phyloP scores from a whole-genome alignment of 2,888 invertebrate species.

The Polydrusus pterygomalis region DNA sequence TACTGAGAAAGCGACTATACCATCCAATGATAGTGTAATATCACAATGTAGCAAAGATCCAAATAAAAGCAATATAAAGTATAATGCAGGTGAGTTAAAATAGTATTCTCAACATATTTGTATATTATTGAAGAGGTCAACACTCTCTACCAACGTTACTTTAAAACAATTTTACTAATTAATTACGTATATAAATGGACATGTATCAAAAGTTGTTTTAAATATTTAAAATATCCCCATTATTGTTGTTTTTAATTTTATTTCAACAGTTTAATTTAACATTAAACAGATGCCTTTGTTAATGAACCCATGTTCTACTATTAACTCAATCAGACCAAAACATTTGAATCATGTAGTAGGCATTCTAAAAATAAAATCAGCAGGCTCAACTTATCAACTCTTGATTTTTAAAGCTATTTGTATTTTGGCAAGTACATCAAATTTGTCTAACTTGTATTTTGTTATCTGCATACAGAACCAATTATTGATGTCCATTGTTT shows the following conservation, averaged over 20 bases:
- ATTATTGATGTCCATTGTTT: too few species aligned
- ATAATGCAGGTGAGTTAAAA: slow-evolving; percentile 59
- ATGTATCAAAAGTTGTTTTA: too few species aligned
- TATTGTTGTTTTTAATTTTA: slow-evolving; percentile 1
- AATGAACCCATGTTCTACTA: slow-evolving; percentile 23
- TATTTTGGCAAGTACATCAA: neutral
- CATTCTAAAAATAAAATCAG: slow-evolving; percentile 29
- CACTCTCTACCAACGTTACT: neutral
- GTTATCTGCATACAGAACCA: neutral
- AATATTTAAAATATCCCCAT: too few species aligned
- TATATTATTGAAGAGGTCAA: too few species aligned
- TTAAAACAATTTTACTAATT: neutral
- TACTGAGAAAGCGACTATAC: slow-evolving; percentile 55
- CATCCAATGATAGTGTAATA: slow-evolving; percentile 64
- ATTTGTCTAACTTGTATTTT: neutral
- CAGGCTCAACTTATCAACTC: neutral
- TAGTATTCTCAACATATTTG: too few species aligned
- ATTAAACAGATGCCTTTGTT: slow-evolving; percentile 27
- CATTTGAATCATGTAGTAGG: slow-evolving; percentile 28
- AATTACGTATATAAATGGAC: too few species aligned
- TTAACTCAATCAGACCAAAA: slow-evolving; percentile 25
- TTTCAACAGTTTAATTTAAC: slow-evolving; percentile 1
- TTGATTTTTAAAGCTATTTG: slow-evolving; percentile 9
- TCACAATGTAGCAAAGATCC: slow-evolving; percentile 62
- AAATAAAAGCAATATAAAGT: slow-evolving; percentile 60